Base-by-base conservation (phyloP, 1,140 invertebrate species). In the Pinna nobilis region DNA sequence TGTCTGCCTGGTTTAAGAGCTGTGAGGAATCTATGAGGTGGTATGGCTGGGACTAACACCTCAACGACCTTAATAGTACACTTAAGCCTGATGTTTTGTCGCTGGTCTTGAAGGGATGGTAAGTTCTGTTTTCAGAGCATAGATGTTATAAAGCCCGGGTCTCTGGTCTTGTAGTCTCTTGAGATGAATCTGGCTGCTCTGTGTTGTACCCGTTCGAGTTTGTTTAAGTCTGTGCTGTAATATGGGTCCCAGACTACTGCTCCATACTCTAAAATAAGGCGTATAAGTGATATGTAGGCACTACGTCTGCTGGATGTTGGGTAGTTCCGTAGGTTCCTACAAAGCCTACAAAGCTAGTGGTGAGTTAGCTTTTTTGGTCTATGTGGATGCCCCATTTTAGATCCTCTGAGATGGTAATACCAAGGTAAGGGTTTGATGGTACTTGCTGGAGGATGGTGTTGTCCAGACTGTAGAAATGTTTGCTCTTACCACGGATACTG, bases 401-500 rank as follows among this genome's bases (percentile, higher is more conserved):
- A 37, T 71, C 60, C 18, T 51, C 39, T 4, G 37, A 47, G 39
- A 70, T 35, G 1, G n/a, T 39, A n/a, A 63, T 15, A 3, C 60
- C 76, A 20, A 69, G 70, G 39, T 65, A 74, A 6, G 59, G 65
- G 61, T 65, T 70, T 4, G 25, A 15, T 7, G 23, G 30, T 1
- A 69, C 72, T 28, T 75, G 32, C 66, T 70, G 39, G 2, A 78
- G 70, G 28, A 55, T 71, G 49, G 44, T 20, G 20, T 53, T 53
- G 33, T 41, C 30, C 11, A 70, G n/a, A 3, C 13, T 33, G 60
- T 70, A 74, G 51, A 57, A 53, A 25, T 49, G 1, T 20, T 15
- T 39, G 37, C 1, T 18, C 20, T 47, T 70, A 13, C 20, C 23
- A 13, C 41, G 5, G 9, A 37, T 37, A 33, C 50, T 53, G 7